Conservation (phyloP, 2,797 vertebrate genomes). For the Acipenser ruthenus region DNA sequence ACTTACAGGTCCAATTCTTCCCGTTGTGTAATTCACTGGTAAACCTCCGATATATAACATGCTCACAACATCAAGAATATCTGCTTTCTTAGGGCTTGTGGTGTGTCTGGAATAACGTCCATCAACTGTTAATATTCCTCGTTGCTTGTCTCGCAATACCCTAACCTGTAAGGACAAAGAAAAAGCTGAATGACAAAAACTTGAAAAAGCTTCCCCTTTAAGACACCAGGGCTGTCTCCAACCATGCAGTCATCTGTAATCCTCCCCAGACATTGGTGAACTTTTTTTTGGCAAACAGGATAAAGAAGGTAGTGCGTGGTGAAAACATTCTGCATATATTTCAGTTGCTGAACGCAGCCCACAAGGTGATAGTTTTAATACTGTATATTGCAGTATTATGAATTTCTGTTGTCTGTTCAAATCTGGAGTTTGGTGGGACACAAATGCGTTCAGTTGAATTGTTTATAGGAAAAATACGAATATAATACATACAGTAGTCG, state of each 20-base stretch:
- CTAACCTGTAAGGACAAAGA: conserved; percentile 64
- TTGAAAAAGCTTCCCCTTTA: not conserved
- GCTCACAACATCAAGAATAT: conserved; percentile 89
- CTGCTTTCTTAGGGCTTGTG: conserved; percentile 82
- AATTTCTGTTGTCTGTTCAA: too few species aligned
- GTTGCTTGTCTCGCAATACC: conserved; percentile 71
- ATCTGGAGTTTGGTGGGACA: too few species aligned
- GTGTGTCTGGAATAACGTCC: conserved; percentile 63
- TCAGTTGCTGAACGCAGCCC: too few species aligned
- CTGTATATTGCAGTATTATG: not conserved
- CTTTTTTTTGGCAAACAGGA: too few species aligned
- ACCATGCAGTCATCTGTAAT: too few species aligned
- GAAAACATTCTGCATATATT: too few species aligned
- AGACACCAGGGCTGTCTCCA: too few species aligned
- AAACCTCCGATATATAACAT: conserved; percentile 83
- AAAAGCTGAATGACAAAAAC: not conserved
- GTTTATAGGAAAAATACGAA: not conserved
- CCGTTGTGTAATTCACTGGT: conserved; percentile 82
- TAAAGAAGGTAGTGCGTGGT: too few species aligned
- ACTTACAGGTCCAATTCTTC: conserved; percentile 87
- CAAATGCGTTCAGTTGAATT: too few species aligned
- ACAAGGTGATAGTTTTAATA: not conserved
- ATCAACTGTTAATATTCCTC: conserved; percentile 69
- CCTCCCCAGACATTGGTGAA: too few species aligned
- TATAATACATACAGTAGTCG: not conserved